These are phyloP conservation scores for Ochropleura plecta DNA, from an alignment of 2,888 invertebrate genomes.

Conservation along the genomic window DNA sequence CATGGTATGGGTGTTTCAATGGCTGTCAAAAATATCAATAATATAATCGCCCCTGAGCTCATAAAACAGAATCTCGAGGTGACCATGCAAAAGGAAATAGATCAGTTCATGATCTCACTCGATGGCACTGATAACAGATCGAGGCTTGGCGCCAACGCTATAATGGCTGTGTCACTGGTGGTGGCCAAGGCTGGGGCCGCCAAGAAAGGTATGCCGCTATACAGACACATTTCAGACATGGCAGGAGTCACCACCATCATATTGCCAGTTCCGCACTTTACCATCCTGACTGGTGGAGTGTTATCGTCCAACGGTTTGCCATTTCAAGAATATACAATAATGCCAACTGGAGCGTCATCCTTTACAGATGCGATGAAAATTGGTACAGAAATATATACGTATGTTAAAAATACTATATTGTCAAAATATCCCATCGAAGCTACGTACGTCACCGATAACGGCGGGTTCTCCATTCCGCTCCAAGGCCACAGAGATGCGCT, in stretches of 20 bases:
- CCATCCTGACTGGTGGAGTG: constrained; percentile 98
- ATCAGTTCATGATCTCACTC: constrained; percentile 95
- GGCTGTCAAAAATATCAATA: constrained; percentile 98
- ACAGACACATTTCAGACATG: constrained; percentile 98
- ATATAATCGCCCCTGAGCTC: constrained; percentile 94
- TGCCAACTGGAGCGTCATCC: constrained; percentile 97
- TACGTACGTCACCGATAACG: constrained; percentile 98
- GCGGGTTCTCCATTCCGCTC: constrained; percentile 99
- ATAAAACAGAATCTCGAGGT: constrained; percentile 95
- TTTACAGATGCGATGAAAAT: constrained; percentile 99
- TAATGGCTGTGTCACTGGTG: constrained; percentile 98
- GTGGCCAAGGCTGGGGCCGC: constrained; percentile 99
- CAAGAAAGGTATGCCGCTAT: constrained; percentile 96
- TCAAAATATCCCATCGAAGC: constrained; percentile 97
- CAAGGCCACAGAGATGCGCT: constrained; percentile 98
- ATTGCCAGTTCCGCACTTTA: constrained; percentile 99
- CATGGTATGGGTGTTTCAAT: constrained; percentile 98
- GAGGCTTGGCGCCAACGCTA: constrained; percentile 98
- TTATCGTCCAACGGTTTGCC: constrained; percentile 99
- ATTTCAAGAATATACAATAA: constrained; percentile 98
- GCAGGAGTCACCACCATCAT: constrained; percentile 97
- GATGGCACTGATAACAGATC: constrained; percentile 99
- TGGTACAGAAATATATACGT: constrained; percentile 98
- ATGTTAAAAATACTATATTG: constrained; percentile 97
- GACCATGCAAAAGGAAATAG: constrained; percentile 96